Evolutionary conservation across 2,888 invertebrate species (phyloP), one percentile per base, ranked within the genome.

Genomic region (Sphecodes monilicornis): DNA sequence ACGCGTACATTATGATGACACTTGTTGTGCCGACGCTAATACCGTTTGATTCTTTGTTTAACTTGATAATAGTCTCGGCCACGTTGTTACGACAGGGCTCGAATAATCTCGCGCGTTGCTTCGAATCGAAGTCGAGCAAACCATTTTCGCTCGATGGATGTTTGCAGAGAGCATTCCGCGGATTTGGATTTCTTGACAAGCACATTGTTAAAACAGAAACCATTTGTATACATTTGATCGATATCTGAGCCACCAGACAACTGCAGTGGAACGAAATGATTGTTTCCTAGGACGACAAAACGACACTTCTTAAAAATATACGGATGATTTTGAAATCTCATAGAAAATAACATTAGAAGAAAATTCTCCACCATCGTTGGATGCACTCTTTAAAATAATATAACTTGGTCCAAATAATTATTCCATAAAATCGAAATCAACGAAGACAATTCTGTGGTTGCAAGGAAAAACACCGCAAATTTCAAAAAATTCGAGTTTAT

Each of bases 1-100:
- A 22, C 29, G 80, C 66, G 57, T 57, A 80, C 57, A 71, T 73
- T 81, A 80, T 29, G 1, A n/a, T 16, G 64, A 71, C 81, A 80
- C 81, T 16, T 57, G 54, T 32, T 32, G 68, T 69, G 54, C 54
- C 29, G 4, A 26, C 39, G 43, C 46, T 80, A 54, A 73, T 66
- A 46, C 36, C 68, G 10, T 80, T 60, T 68, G 46, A 82, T 69
- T 68, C 66, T 57, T 69, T 60, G 68, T 69, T 75, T 43, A 41
- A 60, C 57, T 57, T 26, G 68, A 60, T 73, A 80, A 73, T 73
- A 80, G 73, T 22, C 46, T n/a, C 60, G 54, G 41, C 57, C 66
- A n/a, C 43, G 26, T 60, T 71, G 41, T 64, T 70, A n/a, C 79
- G 32, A 41, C 64, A 54, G 22, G 18, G 46, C 41, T 29, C 68